These are phyloP conservation scores for Dinomys branickii DNA, from an alignment of 2,113 vertebrate genomes.

Conservation along the genomic window DNA sequence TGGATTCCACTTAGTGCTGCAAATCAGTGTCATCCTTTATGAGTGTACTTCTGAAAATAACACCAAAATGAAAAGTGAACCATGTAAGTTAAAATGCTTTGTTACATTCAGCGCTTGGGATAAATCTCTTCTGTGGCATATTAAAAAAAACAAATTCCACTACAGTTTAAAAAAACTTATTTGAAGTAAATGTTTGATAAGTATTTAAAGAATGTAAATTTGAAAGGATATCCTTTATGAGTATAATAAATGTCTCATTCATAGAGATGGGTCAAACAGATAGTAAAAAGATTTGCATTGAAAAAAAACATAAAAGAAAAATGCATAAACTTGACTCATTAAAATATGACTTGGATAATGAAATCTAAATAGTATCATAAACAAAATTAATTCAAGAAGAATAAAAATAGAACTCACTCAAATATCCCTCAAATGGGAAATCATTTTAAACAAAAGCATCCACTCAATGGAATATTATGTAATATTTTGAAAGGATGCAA, in stretches of 20 bases:
- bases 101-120: background rate
- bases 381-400: slow-evolving; percentile 45
- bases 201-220: background rate
- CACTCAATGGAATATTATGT: background rate
- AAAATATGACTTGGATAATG: background rate
- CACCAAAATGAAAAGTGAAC: background rate
- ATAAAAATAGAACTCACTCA: background rate
- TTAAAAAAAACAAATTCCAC: background rate
- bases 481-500: background rate
- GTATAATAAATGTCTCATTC: background rate
- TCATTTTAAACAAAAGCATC: background rate
- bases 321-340: background rate
- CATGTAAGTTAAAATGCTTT: background rate
- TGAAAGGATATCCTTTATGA: background rate
- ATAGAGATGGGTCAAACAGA: background rate
- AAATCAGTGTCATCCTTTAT: background rate
- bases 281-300: background rate
- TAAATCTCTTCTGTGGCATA: background rate
- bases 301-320: background rate
- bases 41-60: background rate
- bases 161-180: background rate
- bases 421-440: background rate
- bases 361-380: background rate
- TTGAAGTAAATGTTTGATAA: background rate
- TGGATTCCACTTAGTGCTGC: background rate